Base-by-base conservation (phyloP, 2,113 vertebrate species). In the Pituophis catenifer region DNA sequence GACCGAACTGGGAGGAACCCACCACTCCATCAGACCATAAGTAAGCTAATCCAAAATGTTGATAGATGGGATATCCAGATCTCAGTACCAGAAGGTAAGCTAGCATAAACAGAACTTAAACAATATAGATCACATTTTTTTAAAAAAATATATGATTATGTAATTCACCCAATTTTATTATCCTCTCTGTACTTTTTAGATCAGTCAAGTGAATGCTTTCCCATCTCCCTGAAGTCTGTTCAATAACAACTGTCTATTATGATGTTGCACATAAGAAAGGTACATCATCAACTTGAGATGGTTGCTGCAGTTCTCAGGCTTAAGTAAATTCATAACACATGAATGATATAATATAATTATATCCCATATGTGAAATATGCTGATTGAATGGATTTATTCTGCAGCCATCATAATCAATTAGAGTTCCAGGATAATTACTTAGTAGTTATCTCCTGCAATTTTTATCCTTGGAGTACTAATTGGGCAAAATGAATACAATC, bases 281-380 rank as follows among this genome's bases (percentile, higher is more conserved):
- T 48, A 89, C 89, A 13, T n/a, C 0, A 89, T 88, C 93, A 94
- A 38, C n/a, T 26, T 54, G 50, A 58, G 89, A 92, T 8, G 10
- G 33, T 21, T 90, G 3, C 11, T 57, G 8, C 55, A 89, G 10
- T 5, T 89, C 0, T 75, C 65, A 92, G 19, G 44, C 23, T 8
- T 89, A 55, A 75, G 57, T 92, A 48, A 23, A 38, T 88, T n/a
- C 52, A 65, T 54, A 50, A 33, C 17, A 23, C 0, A 65, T 12
- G 10, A 29, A 65, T 15, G 62, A 29, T 17, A 93, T 90, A 87
- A 93, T 44, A 54, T 85, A 89, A 85, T 57, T 26, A 70, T 23
- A 54, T 15, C 57, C 17, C 57, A 75, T 70, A 91, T 50, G 53
- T 93, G 24, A 93, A 91, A 93, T 57, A 86, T 87, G 52, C n/a